Evolutionary conservation across 1,140 invertebrate genomes (phyloP).

Genomic region (Danaus melanippus): DNA sequence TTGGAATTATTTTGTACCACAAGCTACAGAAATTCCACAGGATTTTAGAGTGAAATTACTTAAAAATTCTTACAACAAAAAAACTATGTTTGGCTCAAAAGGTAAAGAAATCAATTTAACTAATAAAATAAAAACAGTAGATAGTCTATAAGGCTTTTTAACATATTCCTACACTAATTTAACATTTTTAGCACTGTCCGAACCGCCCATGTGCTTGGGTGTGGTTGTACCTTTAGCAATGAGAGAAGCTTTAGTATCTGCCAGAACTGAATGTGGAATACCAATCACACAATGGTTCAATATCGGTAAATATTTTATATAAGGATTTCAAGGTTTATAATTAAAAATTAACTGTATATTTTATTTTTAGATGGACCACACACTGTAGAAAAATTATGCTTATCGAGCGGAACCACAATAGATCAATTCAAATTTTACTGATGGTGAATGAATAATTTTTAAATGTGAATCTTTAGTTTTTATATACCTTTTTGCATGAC

Average conservation of each 20-base stretch:
- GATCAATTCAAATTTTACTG: slow-evolving; percentile 36
- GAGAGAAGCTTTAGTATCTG: slow-evolving; percentile 78
- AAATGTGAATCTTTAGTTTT: too few relatives aligned
- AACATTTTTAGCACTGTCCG: slow-evolving; percentile 76
- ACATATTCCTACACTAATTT: neutral
- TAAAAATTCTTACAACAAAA: slow-evolving; percentile 73
- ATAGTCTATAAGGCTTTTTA: too few relatives aligned
- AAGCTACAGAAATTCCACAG: slow-evolving; percentile 85
- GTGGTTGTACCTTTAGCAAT: slow-evolving; percentile 79
- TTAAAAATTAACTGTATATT: neutral
- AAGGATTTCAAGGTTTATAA: too few relatives aligned
- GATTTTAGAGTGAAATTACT: slow-evolving; percentile 78
- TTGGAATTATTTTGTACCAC: slow-evolving; percentile 87
- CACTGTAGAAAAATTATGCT: slow-evolving; percentile 57
- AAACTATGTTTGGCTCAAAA: slow-evolving; percentile 80
- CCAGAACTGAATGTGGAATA: slow-evolving; percentile 72
- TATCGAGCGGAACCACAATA: slow-evolving; percentile 39
- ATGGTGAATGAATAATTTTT: neutral
- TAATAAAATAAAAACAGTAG: too few relatives aligned
- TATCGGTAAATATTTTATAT: slow-evolving; percentile 36
- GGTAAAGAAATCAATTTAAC: slow-evolving; percentile 54
- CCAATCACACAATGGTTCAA: slow-evolving; percentile 45
- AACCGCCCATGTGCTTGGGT: slow-evolving; percentile 83
- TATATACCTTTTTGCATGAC: too few relatives aligned
- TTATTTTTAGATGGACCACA: slow-evolving; percentile 60